Percentiles rank a stretch among this genome's conserved stretches.
phyloP scores from a whole-genome alignment of 2,797 vertebrate species.

The Diglossa cyanea region DNA sequence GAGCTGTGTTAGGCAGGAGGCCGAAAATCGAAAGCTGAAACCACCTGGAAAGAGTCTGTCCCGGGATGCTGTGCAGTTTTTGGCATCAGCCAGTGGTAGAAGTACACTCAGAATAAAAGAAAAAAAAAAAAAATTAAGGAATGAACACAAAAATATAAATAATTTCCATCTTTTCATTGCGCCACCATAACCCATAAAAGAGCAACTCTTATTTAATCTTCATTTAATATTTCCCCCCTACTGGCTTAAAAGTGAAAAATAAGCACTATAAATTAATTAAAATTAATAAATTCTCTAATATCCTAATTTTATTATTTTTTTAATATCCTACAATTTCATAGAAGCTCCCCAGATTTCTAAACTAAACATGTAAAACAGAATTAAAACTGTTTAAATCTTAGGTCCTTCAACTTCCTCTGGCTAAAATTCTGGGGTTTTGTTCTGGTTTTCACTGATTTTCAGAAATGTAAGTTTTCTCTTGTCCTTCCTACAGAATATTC shows the following conservation, averaged over 20 bases:
- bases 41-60: neutral
- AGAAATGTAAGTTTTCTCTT: neutral
- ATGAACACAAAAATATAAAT: neutral
- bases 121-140: neutral
- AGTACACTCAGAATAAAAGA: neutral
- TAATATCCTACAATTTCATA: neutral
- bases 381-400: neutral
- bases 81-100: neutral
- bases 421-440: neutral
- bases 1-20: slow-evolving; percentile 2
- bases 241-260: slow-evolving; percentile 6
- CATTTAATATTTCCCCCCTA: neutral
- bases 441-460: neutral
- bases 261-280: slow-evolving; percentile 7
- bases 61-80: neutral
- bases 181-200: neutral
- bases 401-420: neutral
- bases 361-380: neutral
- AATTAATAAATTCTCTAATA: neutral
- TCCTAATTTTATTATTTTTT: neutral
- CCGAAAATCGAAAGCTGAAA: neutral
- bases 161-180: neutral
- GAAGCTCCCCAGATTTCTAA: neutral
- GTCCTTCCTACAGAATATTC: neutral
- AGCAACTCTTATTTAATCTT: neutral